Evolutionary conservation across 2,888 invertebrate genomes (phyloP).

Genomic region (Sialis fuliginosa): DNA sequence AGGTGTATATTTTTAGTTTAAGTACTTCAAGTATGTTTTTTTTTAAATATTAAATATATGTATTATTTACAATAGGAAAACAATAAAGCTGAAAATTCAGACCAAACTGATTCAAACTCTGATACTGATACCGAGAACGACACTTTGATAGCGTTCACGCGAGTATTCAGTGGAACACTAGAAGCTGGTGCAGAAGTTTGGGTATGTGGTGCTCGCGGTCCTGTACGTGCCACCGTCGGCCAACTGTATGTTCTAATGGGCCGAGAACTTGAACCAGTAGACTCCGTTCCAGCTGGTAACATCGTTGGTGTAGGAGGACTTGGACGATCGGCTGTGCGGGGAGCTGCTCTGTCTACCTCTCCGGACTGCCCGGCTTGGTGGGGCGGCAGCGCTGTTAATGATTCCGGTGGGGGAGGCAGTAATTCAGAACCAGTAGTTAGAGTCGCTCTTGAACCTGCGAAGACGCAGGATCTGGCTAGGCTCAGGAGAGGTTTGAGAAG

Average conservation of each 20-base stretch:
- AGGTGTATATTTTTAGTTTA: no score
- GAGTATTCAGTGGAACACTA: conserved; percentile 80
- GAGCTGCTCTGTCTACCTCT: conserved; percentile 72
- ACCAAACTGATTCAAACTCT: no score
- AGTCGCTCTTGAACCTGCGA: conserved; percentile 81
- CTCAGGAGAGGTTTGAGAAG: conserved; percentile 61
- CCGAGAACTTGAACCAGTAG: conserved; percentile 64
- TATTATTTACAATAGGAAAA: no score
- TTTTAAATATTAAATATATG: no score
- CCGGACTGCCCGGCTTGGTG: conserved; percentile 74
- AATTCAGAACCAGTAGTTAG: conserved; percentile 76
- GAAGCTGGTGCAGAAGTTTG: conserved; percentile 59
- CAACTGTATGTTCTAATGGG: conserved; percentile 87
- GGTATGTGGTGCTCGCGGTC: conserved; percentile 75
- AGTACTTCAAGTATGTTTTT: no score
- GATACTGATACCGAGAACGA: no score
- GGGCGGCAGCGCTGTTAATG: conserved; percentile 50
- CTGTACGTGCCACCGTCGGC: conserved; percentile 41
- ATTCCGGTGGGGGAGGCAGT: conserved; percentile 65
- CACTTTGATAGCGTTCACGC: conserved; percentile 77
- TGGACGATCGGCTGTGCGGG: conserved; percentile 69
- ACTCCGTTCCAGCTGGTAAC: conserved; percentile 75
- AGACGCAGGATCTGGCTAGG: conserved; percentile 59
- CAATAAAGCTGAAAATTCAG: no score
- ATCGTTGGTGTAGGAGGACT: conserved; percentile 78